phyloP scores from a whole-genome alignment of 2,113 vertebrate genomes.

The Sakesphorus luctuosus region DNA sequence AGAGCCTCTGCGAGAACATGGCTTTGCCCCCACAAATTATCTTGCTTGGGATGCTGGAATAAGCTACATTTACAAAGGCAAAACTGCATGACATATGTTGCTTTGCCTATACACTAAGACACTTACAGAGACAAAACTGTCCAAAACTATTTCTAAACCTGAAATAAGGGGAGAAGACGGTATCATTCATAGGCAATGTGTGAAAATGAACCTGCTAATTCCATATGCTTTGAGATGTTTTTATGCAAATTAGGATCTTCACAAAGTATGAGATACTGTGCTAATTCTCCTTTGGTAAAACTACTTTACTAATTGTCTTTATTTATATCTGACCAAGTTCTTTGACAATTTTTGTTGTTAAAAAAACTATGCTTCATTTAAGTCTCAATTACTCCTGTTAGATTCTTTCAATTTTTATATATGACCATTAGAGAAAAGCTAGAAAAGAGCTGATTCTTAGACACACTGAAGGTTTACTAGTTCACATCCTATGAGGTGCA shows the following conservation, averaged over 20 bases:
- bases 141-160: slow-evolving; percentile 18
- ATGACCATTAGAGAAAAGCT: not conserved
- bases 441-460: not conserved
- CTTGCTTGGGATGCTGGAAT: not conserved
- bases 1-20: not conserved
- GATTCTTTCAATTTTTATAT: not conserved
- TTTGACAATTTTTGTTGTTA: not conserved
- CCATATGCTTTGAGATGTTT: not conserved
- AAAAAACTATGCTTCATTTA: not conserved
- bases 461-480: not conserved
- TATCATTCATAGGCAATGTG: not conserved
- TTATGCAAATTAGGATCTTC: not conserved
- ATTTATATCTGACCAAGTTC: not conserved
- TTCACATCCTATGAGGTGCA: not conserved
- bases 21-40: not conserved
- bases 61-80: not conserved
- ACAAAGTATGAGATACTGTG: not conserved
- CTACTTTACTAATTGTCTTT: not conserved
- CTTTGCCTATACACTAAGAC: not conserved
- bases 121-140: not conserved
- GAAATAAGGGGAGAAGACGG: not conserved
- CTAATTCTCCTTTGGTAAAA: not conserved
- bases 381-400: not conserved
- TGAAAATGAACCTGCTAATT: slow-evolving; percentile 30
- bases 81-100: not conserved